Evolutionary conservation across 2,113 vertebrate species (phyloP).

Genomic region (Gopherus evgoodei): DNA sequence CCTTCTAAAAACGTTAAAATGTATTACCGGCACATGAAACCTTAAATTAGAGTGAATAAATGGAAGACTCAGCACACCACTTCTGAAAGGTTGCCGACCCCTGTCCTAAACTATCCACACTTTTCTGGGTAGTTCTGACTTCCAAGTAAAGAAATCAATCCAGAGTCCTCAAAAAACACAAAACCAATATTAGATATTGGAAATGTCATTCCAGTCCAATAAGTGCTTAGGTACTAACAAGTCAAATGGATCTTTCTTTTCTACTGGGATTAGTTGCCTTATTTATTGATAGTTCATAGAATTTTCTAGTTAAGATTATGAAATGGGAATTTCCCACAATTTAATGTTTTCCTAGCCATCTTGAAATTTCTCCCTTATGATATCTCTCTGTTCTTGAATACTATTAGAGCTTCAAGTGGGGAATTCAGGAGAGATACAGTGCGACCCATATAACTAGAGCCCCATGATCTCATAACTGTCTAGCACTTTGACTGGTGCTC

Average conservation of each 20-base stretch:
- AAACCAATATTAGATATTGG: neutral
- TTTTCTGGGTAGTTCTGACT: neutral
- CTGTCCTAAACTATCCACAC: neutral
- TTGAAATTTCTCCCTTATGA: neutral
- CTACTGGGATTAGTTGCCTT: neutral
- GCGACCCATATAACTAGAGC: neutral
- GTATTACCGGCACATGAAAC: too few relatives aligned
- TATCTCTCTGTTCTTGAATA: neutral
- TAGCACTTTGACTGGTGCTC: neutral
- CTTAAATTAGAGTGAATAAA: too few relatives aligned
- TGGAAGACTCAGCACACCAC: too few relatives aligned
- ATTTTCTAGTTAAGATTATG: neutral
- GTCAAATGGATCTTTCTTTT: neutral
- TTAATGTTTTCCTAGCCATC: neutral
- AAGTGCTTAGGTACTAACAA: neutral
- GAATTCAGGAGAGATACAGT: neutral
- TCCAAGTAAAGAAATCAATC: neutral
- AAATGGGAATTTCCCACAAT: neutral
- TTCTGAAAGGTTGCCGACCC: too few relatives aligned
- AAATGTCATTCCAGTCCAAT: slow-evolving; percentile 2
- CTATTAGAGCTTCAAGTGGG: neutral
- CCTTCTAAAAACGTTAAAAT: too few relatives aligned
- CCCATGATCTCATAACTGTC: neutral
- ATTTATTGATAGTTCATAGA: neutral
- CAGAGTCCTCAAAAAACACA: neutral